phyloP scores from a whole-genome alignment of 2,888 invertebrate species.

The Brenthis hecate region DNA sequence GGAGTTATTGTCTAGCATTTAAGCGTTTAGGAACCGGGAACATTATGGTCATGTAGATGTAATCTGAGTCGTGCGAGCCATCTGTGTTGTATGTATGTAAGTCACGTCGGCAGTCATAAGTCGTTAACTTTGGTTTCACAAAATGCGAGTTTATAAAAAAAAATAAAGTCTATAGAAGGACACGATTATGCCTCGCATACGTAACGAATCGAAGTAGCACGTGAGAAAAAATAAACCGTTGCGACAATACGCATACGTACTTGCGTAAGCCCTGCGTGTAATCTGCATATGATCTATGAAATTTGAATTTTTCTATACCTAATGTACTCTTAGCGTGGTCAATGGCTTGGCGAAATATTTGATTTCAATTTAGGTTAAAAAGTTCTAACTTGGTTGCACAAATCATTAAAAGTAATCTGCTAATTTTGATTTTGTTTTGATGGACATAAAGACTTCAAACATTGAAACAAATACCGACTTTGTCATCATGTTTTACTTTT shows the following conservation, averaged over 20 bases:
- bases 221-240: slow-evolving; percentile 60
- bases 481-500: slow-evolving; percentile 5
- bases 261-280: slow-evolving; percentile 34
- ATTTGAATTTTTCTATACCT: slow-evolving; percentile 19
- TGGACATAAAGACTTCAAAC: slow-evolving; percentile 6
- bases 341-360: no score
- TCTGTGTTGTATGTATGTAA: slow-evolving; percentile 65
- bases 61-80: slow-evolving; percentile 64
- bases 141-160: slow-evolving; percentile 60
- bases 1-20: slow-evolving; percentile 72
- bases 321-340: not conserved
- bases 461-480: slow-evolving; percentile 10
- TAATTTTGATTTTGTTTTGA: slow-evolving; percentile 7
- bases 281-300: slow-evolving; percentile 20
- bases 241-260: slow-evolving; percentile 38
- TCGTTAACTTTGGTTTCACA: slow-evolving; percentile 61
- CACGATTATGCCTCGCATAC: slow-evolving; percentile 57
- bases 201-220: slow-evolving; percentile 56
- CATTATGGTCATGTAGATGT: slow-evolving; percentile 69
- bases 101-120: slow-evolving; percentile 77
- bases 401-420: not conserved
- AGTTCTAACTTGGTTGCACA: not conserved
- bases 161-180: slow-evolving; percentile 61
- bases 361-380: not conserved
- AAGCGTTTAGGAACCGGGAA: slow-evolving; percentile 56